Percentiles rank a stretch among this genome's conserved stretches.
Conservation (phyloP, 2,113 vertebrate species). For the Prolemur simus region DNA sequence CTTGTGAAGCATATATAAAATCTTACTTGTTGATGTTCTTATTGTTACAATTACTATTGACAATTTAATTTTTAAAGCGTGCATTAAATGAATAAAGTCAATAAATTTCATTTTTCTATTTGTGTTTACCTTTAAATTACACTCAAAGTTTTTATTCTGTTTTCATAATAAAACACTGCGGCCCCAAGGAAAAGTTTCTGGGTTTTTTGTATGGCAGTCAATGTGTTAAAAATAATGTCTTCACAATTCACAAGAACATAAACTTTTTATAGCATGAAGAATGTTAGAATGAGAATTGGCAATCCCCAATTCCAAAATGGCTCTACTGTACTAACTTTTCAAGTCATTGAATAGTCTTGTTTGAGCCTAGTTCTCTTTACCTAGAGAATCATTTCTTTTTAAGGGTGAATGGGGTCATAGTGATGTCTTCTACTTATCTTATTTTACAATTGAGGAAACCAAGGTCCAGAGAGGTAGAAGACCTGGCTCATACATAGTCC, state of each 20-base stretch:
- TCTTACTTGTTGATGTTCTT: no score
- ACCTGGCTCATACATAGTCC: neutral
- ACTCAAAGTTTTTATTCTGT: no score
- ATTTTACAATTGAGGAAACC: neutral
- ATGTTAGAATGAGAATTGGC: neutral
- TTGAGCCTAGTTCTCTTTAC: neutral
- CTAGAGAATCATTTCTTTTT: conserved; percentile 19
- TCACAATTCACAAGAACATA: neutral
- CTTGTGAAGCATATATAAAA: no score
- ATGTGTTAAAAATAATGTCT: neutral
- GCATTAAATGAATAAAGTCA: no score
- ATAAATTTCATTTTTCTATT: no score
- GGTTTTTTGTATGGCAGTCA: no score
- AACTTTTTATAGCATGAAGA: neutral
- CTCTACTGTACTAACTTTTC: neutral
- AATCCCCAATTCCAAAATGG: neutral
- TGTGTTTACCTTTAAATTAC: no score
- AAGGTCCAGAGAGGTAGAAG: neutral
- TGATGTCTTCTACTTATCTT: neutral
- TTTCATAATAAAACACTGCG: no score
- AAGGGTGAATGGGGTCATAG: neutral
- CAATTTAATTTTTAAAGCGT: no score
- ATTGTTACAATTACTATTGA: no score
- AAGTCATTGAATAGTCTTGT: neutral
- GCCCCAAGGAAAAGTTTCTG: no score